Base-by-base conservation (phyloP, 2,888 invertebrate genomes). In the Sipha maydis region DNA sequence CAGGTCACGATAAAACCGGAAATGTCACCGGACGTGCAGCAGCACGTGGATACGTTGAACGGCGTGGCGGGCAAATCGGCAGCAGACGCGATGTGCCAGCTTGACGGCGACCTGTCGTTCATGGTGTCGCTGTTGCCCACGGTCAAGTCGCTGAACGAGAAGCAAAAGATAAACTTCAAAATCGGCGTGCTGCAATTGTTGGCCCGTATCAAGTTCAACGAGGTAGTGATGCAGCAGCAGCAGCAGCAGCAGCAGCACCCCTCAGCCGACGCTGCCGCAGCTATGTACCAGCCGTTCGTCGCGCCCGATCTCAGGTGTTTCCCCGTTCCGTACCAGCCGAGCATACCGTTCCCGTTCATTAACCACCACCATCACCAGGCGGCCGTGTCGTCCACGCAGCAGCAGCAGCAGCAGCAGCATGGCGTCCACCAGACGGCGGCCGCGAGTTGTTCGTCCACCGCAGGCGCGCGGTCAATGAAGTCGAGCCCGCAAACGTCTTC, bases 91-190 rank as follows among this genome's bases (percentile, higher is more conserved):
- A 61, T 88, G 41, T 73, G 86, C 19, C 86, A 31, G 14, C 61
- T 88, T 31, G 88, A 88, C 75, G 85, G 67, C 48, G 88, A 88
- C 48, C 48, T 88, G 61, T 88, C 88, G 41, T 88, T 88, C 41
- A 61, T 88, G 75, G 80, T 88, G 67, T 88, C 88, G 75, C 67
- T 88, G 61, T 31, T 88, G 75, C 88, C 82, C 61, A 75, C 88
- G 25, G 41, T 88, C 61, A 88, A 88, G 31, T 82, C 88, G 41
- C 28, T 82, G 88, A 31, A 80, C 75, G 88, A 82, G 56, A 73
- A 67, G 31, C 80, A 75, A 61, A 88, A 67, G 31, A 67, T 86
- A 25, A 31, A 80, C 17, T 86, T 80, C 73, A 86, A 86, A 41
- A 80, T 86, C 73, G 86, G 86, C 41, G 73, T 86, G 21, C 78